Evolutionary conservation across 2,797 vertebrate species (phyloP).

Genomic region (Adrianichthys oophorus): DNA sequence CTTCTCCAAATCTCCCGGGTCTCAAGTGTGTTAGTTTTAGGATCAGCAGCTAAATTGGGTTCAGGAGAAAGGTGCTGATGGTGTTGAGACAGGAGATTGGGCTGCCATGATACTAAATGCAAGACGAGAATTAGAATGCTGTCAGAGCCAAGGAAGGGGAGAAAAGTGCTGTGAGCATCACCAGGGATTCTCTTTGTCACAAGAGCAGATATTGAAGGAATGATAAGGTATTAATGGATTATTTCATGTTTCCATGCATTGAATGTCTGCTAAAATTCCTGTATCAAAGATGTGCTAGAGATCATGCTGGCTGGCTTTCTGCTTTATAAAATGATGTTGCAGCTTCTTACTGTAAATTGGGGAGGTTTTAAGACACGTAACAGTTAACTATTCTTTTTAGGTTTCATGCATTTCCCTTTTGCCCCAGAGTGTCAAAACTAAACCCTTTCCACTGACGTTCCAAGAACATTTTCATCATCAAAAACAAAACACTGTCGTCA

Average conservation of each 20-base stretch:
- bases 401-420: no score
- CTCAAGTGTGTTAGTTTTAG: constrained; percentile 55
- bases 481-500: no score
- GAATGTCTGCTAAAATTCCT: constrained; percentile 13
- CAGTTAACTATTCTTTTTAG: no score
- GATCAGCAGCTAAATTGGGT: constrained; percentile 67
- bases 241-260: constrained; percentile 41
- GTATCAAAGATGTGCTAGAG: constrained; percentile 19
- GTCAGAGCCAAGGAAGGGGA: constrained; percentile 51
- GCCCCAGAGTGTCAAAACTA: no score
- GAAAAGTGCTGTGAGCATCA: constrained; percentile 57
- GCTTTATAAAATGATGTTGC: background rate
- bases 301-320: constrained; percentile 6
- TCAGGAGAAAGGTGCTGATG: constrained; percentile 69
- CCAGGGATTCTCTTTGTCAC: constrained; percentile 57
- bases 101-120: constrained; percentile 61
- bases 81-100: constrained; percentile 57
- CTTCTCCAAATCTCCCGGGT: constrained; percentile 49
- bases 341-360: background rate
- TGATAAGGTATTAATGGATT: constrained; percentile 31
- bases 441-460: no score
- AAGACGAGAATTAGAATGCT: constrained; percentile 68
- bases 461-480: no score
- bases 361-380: no score
- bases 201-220: constrained; percentile 40